phyloP scores from a whole-genome alignment of 2,888 invertebrate genomes.

The Aphelenchoides bicaudatus region DNA sequence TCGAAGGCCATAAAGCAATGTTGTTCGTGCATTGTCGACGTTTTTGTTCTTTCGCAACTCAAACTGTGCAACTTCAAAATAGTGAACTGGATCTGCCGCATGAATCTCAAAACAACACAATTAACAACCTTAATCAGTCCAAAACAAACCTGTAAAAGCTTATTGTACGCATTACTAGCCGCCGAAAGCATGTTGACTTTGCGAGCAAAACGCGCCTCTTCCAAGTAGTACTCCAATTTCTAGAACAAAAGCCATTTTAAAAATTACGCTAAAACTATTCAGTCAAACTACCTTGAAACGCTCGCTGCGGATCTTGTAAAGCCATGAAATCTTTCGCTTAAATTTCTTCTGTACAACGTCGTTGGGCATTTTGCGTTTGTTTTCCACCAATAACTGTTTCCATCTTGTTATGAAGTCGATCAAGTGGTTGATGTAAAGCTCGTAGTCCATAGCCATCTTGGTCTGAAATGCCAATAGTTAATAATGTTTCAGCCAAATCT shows the following conservation, averaged over 20 bases:
- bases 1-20: slow-evolving; percentile 74
- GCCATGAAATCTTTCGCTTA: slow-evolving; percentile 71
- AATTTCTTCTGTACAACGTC: slow-evolving; percentile 5
- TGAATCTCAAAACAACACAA: slow-evolving; percentile 65
- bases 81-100: slow-evolving; percentile 71
- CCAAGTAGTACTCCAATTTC: slow-evolving; percentile 25
- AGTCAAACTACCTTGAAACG: slow-evolving; percentile 66
- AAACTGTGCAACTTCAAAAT: slow-evolving; percentile 77
- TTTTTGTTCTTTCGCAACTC: slow-evolving; percentile 72
- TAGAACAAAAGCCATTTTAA: slow-evolving; percentile 13
- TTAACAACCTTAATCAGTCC: background rate
- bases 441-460: slow-evolving; percentile 20
- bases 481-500: slow-evolving; percentile 6
- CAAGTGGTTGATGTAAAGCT: slow-evolving; percentile 11
- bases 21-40: slow-evolving; percentile 70
- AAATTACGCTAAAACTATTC: background rate
- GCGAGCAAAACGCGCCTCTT: slow-evolving; percentile 67
- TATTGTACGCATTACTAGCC: slow-evolving; percentile 28
- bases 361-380: background rate
- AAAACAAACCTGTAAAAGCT: slow-evolving; percentile 19
- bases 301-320: slow-evolving; percentile 72
- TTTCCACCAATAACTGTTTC: background rate
- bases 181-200: slow-evolving; percentile 19
- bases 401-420: slow-evolving; percentile 28
- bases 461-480: slow-evolving; percentile 24